Evolutionary conservation across 2,113 vertebrate genomes (phyloP).

Genomic region (Eira barbara): DNA sequence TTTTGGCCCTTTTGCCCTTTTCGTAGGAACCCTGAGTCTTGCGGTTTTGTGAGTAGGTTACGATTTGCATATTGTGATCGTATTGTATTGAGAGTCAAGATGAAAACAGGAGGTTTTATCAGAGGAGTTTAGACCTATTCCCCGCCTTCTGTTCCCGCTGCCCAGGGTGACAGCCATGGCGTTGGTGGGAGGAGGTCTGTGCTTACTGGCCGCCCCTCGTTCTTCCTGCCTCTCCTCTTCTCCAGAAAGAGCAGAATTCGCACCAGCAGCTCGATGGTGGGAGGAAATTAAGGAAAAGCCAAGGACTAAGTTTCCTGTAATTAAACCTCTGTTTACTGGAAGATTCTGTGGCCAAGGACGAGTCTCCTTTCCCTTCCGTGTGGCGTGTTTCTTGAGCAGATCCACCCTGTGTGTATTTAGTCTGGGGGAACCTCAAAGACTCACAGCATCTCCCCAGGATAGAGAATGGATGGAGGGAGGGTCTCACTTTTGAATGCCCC

Average conservation of each 20-base stretch:
- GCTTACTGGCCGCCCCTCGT: too few relatives aligned
- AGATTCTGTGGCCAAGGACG: not conserved
- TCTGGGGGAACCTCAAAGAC: not conserved
- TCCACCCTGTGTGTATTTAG: not conserved
- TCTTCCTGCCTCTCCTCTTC: not conserved
- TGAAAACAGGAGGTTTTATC: not conserved
- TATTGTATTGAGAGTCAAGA: not conserved
- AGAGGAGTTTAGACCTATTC: not conserved
- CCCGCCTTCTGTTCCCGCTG: rapidly evolving
- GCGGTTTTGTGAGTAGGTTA: not conserved
- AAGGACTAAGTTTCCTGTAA: not conserved
- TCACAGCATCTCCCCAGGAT: not conserved
- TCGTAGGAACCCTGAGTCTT: not conserved
- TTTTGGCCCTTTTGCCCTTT: not conserved
- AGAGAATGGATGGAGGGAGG: not conserved
- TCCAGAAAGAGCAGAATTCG: not conserved
- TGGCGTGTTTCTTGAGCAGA: not conserved
- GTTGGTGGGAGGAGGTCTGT: not conserved
- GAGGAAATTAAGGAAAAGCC: not conserved
- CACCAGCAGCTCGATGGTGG: not conserved
- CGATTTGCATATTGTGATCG: not conserved
- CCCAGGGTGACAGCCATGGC: not conserved
- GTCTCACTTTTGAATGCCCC: not conserved
- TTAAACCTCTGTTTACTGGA: not conserved
- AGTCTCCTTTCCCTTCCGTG: not conserved